phyloP scores from a whole-genome alignment of 2,888 invertebrate species.

The Galeopsomyia nigrocyanea region DNA sequence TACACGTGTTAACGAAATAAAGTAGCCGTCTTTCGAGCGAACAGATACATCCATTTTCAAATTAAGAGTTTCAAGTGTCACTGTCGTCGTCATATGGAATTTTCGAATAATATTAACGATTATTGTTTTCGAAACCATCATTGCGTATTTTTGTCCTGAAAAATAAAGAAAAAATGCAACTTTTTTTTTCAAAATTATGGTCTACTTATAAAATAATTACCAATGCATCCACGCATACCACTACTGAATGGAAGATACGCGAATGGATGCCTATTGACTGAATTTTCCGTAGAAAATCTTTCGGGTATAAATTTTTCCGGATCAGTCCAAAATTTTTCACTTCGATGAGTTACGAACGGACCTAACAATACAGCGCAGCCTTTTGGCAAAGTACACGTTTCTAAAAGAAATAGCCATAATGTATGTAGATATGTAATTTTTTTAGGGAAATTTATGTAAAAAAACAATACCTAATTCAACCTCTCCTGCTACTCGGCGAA shows the following conservation, averaged over 20 bases:
- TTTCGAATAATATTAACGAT: slow-evolving; percentile 49
- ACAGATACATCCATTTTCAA: slow-evolving; percentile 48
- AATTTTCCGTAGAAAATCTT: slow-evolving; percentile 51
- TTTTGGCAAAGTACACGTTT: slow-evolving; percentile 49
- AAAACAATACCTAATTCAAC: background rate
- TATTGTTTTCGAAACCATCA: slow-evolving; percentile 50
- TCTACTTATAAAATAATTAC: background rate
- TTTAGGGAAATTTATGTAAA: background rate
- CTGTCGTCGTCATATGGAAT: slow-evolving; percentile 41
- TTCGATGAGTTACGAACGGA: slow-evolving; percentile 48
- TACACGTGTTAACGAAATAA: slow-evolving; percentile 29
- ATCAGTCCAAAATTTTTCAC: slow-evolving; percentile 48
- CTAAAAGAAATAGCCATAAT: slow-evolving; percentile 23
- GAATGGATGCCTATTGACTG: slow-evolving; percentile 47
- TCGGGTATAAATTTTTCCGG: slow-evolving; percentile 53
- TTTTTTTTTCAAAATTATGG: background rate
- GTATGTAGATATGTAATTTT: no score
- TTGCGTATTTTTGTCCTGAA: slow-evolving; percentile 51
- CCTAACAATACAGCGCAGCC: slow-evolving; percentile 46
- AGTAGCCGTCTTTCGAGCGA: slow-evolving; percentile 48
- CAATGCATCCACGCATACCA: slow-evolving; percentile 48
- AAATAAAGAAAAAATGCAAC: background rate
- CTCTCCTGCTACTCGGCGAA: no score
- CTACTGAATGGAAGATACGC: slow-evolving; percentile 50
- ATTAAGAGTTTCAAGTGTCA: slow-evolving; percentile 40